Evolutionary conservation across 1,140 invertebrate genomes (phyloP).

Genomic region (Sinella curviseta): DNA sequence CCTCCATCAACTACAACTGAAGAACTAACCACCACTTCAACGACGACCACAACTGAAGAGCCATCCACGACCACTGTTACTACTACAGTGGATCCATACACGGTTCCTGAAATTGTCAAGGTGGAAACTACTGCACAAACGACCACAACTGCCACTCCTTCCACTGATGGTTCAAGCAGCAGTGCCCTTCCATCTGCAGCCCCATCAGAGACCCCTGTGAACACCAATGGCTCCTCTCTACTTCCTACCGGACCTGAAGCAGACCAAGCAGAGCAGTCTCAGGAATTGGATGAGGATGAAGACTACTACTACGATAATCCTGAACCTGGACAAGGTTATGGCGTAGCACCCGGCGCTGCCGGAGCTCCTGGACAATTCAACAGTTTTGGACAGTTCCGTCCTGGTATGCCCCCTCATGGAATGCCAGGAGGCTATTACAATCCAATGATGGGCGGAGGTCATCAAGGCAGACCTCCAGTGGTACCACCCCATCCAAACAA

Average conservation of each 20-base stretch:
- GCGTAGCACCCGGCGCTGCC: not conserved
- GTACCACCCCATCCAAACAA: slow-evolving; percentile 23
- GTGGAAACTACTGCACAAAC: not conserved
- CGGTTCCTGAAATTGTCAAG: not conserved
- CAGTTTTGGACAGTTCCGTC: slow-evolving; percentile 4
- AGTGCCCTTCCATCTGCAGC: not conserved
- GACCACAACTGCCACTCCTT: not conserved
- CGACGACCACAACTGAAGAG: not conserved
- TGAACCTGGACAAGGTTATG: not conserved
- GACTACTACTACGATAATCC: slow-evolving; percentile 23
- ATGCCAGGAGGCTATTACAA: not conserved
- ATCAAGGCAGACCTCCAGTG: slow-evolving; percentile 4
- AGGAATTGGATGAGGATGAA: slow-evolving; percentile 13
- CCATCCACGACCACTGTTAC: not conserved
- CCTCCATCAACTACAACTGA: slow-evolving; percentile 18
- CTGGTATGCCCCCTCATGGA: not conserved
- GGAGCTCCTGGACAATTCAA: slow-evolving; percentile 1
- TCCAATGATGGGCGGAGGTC: slow-evolving; percentile 11
- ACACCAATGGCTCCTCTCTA: not conserved
- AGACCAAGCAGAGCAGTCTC: not conserved
- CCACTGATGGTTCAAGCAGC: not conserved
- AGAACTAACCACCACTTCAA: not conserved
- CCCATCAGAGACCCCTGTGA: not conserved
- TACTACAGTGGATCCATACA: not conserved
- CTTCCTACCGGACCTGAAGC: not conserved